phyloP scores from a whole-genome alignment of 2,888 invertebrate genomes.

The Leptarthrus brevirostris region DNA sequence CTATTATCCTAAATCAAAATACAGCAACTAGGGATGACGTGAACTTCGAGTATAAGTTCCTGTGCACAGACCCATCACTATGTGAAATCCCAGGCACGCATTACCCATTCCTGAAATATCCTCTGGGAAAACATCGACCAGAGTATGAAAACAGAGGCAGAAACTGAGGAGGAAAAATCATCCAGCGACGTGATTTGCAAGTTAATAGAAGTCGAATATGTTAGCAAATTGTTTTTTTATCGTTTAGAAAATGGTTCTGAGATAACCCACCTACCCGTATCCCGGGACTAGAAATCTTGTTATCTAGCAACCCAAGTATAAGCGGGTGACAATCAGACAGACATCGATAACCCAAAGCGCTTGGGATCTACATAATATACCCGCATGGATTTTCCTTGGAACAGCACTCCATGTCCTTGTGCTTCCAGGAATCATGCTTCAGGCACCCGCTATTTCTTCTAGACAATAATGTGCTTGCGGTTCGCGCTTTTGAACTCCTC shows the following conservation, averaged over 20 bases:
- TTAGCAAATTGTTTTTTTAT: conserved; percentile 14
- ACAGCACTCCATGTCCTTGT: neutral
- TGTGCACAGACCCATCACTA: neutral
- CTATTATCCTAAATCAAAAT: conserved; percentile 2
- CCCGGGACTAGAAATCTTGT: neutral
- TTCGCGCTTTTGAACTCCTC: neutral
- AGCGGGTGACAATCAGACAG: conserved; percentile 6
- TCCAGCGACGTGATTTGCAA: conserved; percentile 6
- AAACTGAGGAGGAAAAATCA: neutral
- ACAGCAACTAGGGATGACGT: neutral
- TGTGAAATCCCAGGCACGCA: conserved; percentile 5
- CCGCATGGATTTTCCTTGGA: neutral
- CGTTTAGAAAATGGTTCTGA: neutral
- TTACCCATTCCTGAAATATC: neutral
- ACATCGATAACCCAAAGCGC: conserved; percentile 8
- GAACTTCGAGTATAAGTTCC: neutral
- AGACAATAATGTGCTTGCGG: neutral
- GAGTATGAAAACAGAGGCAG: neutral
- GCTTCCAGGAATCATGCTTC: neutral
- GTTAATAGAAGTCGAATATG: conserved; percentile 12
- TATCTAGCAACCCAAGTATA: conserved; percentile 4
- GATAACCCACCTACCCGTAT: neutral
- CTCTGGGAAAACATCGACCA: neutral
- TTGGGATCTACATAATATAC: conserved; percentile 4
- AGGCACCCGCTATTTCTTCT: too few relatives aligned